Percentiles rank a stretch among this genome's conserved stretches.
Evolutionary conservation across 2,113 vertebrate genomes (phyloP).

Genomic region (Elgaria multicarinata): DNA sequence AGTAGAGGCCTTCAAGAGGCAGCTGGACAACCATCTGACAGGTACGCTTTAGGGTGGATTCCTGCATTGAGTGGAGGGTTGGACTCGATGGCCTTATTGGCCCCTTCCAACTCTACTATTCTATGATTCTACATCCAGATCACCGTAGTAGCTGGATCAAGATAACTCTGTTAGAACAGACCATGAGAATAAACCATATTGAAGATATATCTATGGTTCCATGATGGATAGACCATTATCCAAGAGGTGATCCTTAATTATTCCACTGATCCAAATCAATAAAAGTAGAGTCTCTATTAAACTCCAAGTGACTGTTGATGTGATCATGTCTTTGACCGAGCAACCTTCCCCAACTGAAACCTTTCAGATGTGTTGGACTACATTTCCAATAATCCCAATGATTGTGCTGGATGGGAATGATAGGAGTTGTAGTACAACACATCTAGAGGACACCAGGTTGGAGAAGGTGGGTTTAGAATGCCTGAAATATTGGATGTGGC

Average conservation of each 20-base stretch:
- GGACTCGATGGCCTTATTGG: too few species aligned
- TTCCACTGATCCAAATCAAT: not conserved
- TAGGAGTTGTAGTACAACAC: too few species aligned
- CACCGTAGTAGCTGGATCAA: not conserved
- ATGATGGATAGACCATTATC: not conserved
- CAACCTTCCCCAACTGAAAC: too few species aligned
- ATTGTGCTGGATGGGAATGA: too few species aligned
- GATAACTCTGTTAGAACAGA: not conserved
- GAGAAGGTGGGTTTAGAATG: not conserved
- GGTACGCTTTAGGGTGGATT: too few species aligned
- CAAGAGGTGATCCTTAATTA: not conserved
- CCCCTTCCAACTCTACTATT: too few species aligned
- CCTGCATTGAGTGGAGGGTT: too few species aligned
- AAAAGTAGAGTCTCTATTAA: not conserved
- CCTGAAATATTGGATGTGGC: not conserved
- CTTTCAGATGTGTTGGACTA: too few species aligned
- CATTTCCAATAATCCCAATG: too few species aligned
- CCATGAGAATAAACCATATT: not conserved
- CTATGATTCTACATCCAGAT: not conserved
- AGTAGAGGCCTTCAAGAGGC: too few species aligned
- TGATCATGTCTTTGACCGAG: not conserved
- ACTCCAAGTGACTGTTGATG: not conserved
- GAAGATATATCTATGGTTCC: not conserved
- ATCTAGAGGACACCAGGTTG: too few species aligned
- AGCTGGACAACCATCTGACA: too few species aligned